phyloP scores from a whole-genome alignment of 1,140 invertebrate genomes.

The Papilio xuthus region DNA sequence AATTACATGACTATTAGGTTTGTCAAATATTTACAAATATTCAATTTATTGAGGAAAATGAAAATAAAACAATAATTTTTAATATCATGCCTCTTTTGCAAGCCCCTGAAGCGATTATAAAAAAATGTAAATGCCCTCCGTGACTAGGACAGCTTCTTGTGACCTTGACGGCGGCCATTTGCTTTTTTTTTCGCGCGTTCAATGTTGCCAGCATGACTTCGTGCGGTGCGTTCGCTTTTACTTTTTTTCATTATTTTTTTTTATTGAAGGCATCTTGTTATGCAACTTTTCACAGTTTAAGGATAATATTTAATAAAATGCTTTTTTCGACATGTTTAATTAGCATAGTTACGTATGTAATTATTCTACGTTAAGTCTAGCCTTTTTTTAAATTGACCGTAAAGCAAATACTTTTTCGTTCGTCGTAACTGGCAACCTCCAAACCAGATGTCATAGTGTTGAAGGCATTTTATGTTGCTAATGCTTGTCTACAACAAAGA shows the following conservation, averaged over 20 bases:
- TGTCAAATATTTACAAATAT: not conserved
- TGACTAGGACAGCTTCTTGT: constrained; percentile 79
- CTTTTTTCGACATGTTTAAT: not conserved
- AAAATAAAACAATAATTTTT: constrained; percentile 54
- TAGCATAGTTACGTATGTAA: too few relatives aligned
- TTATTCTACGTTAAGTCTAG: too few relatives aligned
- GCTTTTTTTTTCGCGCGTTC: constrained; percentile 78
- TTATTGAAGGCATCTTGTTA: constrained; percentile 67
- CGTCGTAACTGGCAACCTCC: not conserved
- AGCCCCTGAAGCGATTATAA: constrained; percentile 65
- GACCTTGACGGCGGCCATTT: constrained; percentile 78
- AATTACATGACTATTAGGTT: not conserved
- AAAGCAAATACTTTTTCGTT: too few relatives aligned
- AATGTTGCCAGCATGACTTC: constrained; percentile 78
- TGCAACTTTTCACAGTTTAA: constrained; percentile 62
- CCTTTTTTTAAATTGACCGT: too few relatives aligned
- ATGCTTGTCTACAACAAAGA: not conserved
- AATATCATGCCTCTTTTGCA: constrained; percentile 51
- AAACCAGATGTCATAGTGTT: not conserved
- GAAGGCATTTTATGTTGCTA: not conserved
- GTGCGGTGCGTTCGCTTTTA: constrained; percentile 69
- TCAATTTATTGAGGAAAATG: constrained; percentile 33
- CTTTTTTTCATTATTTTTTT: constrained; percentile 62
- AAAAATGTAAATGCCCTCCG: constrained; percentile 79
- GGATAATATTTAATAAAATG: not conserved